Base-by-base conservation (phyloP, 2,113 vertebrate genomes). In the Heterotilapia buettikoferi region DNA sequence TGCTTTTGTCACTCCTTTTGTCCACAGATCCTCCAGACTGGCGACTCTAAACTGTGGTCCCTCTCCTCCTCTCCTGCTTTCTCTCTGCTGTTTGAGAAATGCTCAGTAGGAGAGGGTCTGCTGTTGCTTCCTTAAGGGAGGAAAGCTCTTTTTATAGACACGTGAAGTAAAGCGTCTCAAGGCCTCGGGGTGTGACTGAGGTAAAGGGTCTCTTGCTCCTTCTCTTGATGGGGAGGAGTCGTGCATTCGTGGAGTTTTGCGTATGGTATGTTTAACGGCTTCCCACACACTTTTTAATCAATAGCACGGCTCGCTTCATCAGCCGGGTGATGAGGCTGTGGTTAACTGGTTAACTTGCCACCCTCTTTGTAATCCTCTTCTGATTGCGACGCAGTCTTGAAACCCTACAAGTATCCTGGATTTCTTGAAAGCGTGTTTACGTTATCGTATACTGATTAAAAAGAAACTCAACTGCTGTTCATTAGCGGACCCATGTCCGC, bases 121-220 rank as follows among this genome's bases (percentile, higher is more conserved):
- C 85, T 63, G 80, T 66, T 78, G 79, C 80, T 80, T 90, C 87
- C 85, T 90, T n/a, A 71, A 76, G 84, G 59, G 84, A 92, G 31
- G 61, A 83, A 84, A 87, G 92, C 92, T 93, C 93, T 92, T 96
- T 95, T 92, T 95, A 94, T 94, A 94, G 93, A 86, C 29, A 4
- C 89, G 53, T 14, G 61, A 84, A 87, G 86, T 80, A 53, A 38
- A 59, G 40, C 86, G 50, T 90, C 88, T 93, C 89, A 82, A 92
- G 93, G 93, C 92, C 93, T 93, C 9, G 0, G 93, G 90, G 90
- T 91, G 91, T 92, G 90, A 92, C 92, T 80, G 59, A 94, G 87
- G 88, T 88, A 83, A 92, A 50, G 88, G 88, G 84, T 91, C 90
- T 92, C 84, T 81, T 81, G 84, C 53, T 93, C 84, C 43, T 78